These are phyloP conservation scores for Lagocephalus sceleratus DNA, from an alignment of 2,797 vertebrate species.

Conservation along the genomic window DNA sequence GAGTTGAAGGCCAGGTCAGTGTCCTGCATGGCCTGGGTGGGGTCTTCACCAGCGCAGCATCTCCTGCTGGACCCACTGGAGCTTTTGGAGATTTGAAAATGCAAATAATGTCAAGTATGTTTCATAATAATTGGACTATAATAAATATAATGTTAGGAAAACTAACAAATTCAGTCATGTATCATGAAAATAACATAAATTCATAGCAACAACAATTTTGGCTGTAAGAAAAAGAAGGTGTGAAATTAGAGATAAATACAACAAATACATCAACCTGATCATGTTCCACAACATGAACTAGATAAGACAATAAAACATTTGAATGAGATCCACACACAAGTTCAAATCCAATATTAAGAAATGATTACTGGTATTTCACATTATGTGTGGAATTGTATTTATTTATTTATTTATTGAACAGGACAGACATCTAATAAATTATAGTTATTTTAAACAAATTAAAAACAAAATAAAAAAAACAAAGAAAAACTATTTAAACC, in stretches of 20 bases:
- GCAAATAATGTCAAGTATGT: not conserved
- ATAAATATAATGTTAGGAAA: no score
- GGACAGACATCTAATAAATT: not conserved
- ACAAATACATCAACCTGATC: no score
- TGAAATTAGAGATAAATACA: no score
- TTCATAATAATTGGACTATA: no score
- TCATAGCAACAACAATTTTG: not conserved
- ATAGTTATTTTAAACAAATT: not conserved
- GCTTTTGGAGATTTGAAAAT: not conserved
- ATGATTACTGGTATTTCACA: no score
- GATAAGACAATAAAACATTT: no score
- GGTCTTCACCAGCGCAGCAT: not conserved
- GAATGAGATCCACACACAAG: no score
- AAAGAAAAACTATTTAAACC: no score
- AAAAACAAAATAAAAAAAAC: not conserved
- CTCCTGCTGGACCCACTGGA: slow-evolving; percentile 22
- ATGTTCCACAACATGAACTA: no score
- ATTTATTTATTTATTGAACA: not conserved
- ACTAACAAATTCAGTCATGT: not conserved
- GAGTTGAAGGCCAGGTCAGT: slow-evolving; percentile 48
- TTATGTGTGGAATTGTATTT: not conserved
- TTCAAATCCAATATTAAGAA: no score
- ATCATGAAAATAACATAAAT: no score
- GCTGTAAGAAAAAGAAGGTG: no score
- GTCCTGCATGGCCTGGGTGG: slow-evolving; percentile 1